These are phyloP conservation scores for Gymnobelideus leadbeateri DNA, from an alignment of 2,113 vertebrate species.

Conservation along the genomic window DNA sequence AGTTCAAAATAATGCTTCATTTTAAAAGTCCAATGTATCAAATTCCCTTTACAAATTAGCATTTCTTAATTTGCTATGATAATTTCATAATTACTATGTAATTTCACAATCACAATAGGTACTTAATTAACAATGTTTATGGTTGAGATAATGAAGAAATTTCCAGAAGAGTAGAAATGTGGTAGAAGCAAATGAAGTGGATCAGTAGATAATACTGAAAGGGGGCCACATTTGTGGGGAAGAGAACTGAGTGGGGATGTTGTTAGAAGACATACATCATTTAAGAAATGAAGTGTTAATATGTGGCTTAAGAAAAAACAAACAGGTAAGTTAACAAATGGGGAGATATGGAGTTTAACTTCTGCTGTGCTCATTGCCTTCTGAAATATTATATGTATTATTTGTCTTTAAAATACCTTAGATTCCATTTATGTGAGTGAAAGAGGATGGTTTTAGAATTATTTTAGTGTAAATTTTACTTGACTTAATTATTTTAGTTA, in stretches of 20 bases:
- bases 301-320: not conserved
- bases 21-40: constrained; percentile 59
- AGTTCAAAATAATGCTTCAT: constrained; percentile 56
- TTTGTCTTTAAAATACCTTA: constrained; percentile 18
- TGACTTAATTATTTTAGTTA: not conserved
- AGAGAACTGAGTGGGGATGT: not conserved
- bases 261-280: not conserved
- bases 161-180: not conserved
- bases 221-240: not conserved
- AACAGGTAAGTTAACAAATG: not conserved
- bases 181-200: not conserved
- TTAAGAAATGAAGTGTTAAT: not conserved
- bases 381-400: constrained; percentile 5
- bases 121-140: constrained; percentile 50
- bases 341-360: not conserved
- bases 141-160: not conserved
- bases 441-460: not conserved
- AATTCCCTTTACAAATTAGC: constrained; percentile 63
- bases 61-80: constrained; percentile 71
- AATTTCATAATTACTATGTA: not conserved
- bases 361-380: not conserved
- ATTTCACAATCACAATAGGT: constrained; percentile 42
- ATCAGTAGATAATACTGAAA: not conserved
- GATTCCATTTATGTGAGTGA: constrained; percentile 3
- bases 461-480: not conserved